Conservation (phyloP, 2,113 vertebrate species). For the Drymodes brunneopygia region DNA sequence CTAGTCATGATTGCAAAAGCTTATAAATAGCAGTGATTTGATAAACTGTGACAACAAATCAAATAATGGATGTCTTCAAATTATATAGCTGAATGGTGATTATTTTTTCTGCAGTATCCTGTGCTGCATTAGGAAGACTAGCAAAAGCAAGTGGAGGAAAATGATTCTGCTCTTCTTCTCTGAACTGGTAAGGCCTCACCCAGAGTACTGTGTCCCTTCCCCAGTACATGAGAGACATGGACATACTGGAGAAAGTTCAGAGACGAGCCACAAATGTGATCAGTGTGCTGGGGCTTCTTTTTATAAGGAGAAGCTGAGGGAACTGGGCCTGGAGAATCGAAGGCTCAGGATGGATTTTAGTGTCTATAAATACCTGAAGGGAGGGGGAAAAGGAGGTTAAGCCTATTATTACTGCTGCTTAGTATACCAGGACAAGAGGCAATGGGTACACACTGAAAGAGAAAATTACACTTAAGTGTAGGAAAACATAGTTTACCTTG, state of each 20-base stretch:
- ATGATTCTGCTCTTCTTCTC: not conserved
- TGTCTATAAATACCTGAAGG: not conserved
- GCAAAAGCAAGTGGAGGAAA: not conserved
- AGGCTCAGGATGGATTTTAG: not conserved
- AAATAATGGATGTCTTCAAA: not conserved
- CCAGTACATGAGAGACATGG: not conserved
- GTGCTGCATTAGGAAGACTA: not conserved
- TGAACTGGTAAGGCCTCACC: not conserved
- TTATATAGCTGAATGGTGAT: not conserved
- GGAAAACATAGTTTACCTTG: not conserved
- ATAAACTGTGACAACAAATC: not conserved
- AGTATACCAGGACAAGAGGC: not conserved
- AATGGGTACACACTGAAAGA: not conserved
- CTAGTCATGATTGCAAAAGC: not conserved
- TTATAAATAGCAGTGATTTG: not conserved
- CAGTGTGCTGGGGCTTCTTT: not conserved
- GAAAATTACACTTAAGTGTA: not conserved
- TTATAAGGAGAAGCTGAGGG: not conserved
- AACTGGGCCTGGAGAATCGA: not conserved
- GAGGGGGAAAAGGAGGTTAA: not conserved
- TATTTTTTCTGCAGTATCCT: not conserved
- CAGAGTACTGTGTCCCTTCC: not conserved
- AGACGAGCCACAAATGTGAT: rapidly evolving
- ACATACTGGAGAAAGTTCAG: not conserved
- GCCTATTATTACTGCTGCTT: not conserved